phyloP scores from a whole-genome alignment of 2,797 vertebrate species.

The Galago senegalensis region DNA sequence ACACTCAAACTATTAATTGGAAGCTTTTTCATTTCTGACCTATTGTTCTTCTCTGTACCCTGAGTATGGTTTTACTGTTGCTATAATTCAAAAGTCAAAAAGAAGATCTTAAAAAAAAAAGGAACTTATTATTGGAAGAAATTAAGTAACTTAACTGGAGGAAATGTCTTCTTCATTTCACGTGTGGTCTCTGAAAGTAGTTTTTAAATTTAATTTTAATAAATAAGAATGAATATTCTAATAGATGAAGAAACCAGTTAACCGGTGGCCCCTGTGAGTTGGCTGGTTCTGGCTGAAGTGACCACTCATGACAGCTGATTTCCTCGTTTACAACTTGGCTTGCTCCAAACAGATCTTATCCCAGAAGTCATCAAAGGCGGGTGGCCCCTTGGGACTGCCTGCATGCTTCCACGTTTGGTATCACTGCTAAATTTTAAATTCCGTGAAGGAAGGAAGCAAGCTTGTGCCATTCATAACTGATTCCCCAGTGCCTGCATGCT shows the following conservation, averaged over 20 bases:
- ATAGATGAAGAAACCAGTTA: background rate
- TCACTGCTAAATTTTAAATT: background rate
- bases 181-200: conserved; percentile 24
- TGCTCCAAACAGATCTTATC: background rate
- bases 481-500: background rate
- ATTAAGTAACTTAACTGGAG: conserved; percentile 5
- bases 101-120: conserved; percentile 21
- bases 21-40: conserved; percentile 1
- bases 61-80: background rate
- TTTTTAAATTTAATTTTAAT: conserved; percentile 53
- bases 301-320: background rate
- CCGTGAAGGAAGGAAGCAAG: background rate
- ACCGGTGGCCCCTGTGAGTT: background rate
- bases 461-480: background rate
- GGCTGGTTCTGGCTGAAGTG: background rate
- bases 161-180: conserved; percentile 39
- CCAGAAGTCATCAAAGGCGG: background rate
- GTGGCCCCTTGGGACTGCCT: background rate
- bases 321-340: background rate
- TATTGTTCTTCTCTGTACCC: background rate
- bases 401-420: background rate
- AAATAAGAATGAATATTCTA: background rate
- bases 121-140: background rate
- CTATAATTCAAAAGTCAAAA: conserved; percentile 51
- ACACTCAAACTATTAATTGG: background rate